A percentile compares a stretch with the other conserved stretches of the same genome.
Evolutionary conservation across 92 coral and sea anemone genomes (phyloP).

Genomic region (Scolanthus callimorphus): DNA sequence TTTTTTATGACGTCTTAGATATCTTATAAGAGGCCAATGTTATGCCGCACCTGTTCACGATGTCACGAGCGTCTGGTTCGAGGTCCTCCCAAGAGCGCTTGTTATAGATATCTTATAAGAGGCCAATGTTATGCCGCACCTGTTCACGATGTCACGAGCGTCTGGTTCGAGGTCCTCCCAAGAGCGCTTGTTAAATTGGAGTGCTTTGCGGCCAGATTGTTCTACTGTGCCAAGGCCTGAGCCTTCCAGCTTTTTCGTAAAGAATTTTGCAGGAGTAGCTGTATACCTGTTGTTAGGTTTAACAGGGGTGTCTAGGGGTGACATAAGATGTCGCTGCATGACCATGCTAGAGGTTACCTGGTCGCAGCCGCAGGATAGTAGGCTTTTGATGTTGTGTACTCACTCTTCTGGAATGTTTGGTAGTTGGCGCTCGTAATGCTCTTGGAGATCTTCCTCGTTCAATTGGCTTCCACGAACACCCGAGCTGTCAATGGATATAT

Average conservation of each 20-base stretch:
- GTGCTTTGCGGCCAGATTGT: background rate
- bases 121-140: background rate
- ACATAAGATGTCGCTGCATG: conserved; percentile 17
- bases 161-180: conserved; percentile 2
- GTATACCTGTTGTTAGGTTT: conserved; percentile 3
- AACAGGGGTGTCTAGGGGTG: conserved; percentile 3
- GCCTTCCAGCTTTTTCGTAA: conserved; percentile 8
- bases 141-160: background rate
- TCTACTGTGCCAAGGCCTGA: background rate
- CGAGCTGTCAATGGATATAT: conserved; percentile 9
- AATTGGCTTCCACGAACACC: background rate
- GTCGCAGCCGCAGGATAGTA: conserved; percentile 5
- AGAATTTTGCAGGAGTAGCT: conserved; percentile 8
- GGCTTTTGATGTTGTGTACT: background rate
- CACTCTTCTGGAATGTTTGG: conserved; percentile 10
- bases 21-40: background rate
- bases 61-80: background rate
- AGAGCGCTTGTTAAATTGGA: conserved; percentile 1
- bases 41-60: background rate
- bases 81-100: conserved; percentile 6
- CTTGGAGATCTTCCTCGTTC: background rate
- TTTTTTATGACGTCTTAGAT: background rate
- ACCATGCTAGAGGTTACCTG: conserved; percentile 4
- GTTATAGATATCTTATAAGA: background rate
- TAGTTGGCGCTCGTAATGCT: conserved; percentile 5